Percentiles rank a stretch among this genome's conserved stretches.
Conservation (phyloP, 2,888 invertebrate genomes). For the Drosophila trichaetosa region DNA sequence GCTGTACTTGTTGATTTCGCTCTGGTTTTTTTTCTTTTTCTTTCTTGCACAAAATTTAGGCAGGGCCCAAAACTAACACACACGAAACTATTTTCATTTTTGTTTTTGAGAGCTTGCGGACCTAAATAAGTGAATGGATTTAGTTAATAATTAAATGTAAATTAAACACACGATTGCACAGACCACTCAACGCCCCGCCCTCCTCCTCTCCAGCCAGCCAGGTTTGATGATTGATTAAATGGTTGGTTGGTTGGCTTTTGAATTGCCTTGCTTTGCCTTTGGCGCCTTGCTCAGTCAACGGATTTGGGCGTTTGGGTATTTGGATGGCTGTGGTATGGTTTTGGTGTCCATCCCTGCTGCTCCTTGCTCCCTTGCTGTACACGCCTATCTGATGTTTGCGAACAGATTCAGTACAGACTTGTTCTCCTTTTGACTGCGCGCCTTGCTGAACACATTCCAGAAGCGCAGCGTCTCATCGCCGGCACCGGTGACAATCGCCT, state of each 20-base stretch:
- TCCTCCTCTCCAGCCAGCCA: constrained; percentile 6
- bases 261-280: constrained; percentile 62
- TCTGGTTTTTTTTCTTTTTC: neutral
- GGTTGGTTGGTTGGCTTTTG: constrained; percentile 21
- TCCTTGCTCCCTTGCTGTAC: neutral
- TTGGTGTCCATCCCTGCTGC: neutral
- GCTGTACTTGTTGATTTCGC: constrained; percentile 6
- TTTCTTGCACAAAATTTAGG: neutral
- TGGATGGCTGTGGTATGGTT: neutral
- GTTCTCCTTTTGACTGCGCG: constrained; percentile 96
- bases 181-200: constrained; percentile 6
- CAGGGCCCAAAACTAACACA: neutral
- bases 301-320: neutral
- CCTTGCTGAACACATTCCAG: constrained; percentile 99
- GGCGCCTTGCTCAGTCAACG: constrained; percentile 68
- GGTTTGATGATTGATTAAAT: constrained; percentile 18
- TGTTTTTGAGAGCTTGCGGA: neutral
- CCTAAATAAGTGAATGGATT: neutral
- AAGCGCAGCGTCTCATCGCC: constrained; percentile 99
- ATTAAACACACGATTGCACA: constrained; percentile 12
- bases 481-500: constrained; percentile 99
- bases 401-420: constrained; percentile 97
- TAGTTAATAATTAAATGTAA: neutral
- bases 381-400: constrained; percentile 90
- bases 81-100: neutral